Evolutionary conservation across 1,140 invertebrate species (phyloP).

Genomic region (Hermatobates lingyangjiaoensis): DNA sequence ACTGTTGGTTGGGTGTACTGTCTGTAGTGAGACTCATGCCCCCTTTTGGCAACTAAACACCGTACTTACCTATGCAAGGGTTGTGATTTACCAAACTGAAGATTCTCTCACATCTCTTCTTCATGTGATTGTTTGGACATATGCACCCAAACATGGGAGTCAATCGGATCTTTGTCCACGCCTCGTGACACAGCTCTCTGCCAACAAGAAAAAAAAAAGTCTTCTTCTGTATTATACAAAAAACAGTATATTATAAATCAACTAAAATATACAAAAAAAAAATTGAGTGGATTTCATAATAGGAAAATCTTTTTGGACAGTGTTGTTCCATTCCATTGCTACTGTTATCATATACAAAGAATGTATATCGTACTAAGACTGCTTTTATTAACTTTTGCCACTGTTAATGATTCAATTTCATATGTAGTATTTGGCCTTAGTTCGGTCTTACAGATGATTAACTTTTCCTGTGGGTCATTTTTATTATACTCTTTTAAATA

Average conservation of each 20-base stretch:
- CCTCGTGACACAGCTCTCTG: conserved; percentile 63
- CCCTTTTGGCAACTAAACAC: no score
- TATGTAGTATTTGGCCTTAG: no score
- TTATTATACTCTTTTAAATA: no score
- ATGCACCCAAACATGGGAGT: conserved; percentile 80
- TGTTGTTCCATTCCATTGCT: not conserved
- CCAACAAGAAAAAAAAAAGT: conserved; percentile 20
- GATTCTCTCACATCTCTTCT: conserved; percentile 66
- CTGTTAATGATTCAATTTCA: no score
- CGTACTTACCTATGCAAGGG: conserved; percentile 77
- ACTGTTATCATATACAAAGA: not conserved
- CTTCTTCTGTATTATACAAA: not conserved
- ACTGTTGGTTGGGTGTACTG: no score
- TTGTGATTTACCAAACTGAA: conserved; percentile 75
- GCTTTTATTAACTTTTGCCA: no score
- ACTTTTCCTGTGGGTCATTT: no score
- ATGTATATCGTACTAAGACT: not conserved
- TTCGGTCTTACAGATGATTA: no score
- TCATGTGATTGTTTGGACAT: conserved; percentile 70
- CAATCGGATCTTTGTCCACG: conserved; percentile 59
- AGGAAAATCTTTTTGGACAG: not conserved
- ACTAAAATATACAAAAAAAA: no score
- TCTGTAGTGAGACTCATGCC: no score
- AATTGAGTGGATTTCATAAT: not conserved
- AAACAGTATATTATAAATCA: not conserved